phyloP scores from a whole-genome alignment of 2,888 invertebrate genomes.

The Scotopteryx bipunctaria region DNA sequence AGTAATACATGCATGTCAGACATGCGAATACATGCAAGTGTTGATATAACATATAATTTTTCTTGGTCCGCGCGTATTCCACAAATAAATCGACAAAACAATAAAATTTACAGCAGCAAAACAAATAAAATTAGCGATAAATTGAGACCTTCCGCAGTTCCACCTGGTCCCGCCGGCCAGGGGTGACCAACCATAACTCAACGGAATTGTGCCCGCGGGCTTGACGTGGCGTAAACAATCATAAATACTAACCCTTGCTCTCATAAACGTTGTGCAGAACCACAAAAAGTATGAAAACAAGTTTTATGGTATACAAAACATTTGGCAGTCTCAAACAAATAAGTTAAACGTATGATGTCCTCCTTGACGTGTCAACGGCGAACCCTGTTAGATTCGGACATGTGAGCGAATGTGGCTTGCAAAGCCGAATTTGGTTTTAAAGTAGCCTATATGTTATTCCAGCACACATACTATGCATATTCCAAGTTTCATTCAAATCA shows the following conservation, averaged over 20 bases:
- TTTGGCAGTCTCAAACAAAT: too few relatives aligned
- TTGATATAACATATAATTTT: too few relatives aligned
- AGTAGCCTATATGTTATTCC: too few relatives aligned
- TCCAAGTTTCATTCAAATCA: too few relatives aligned
- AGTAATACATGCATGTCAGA: too few relatives aligned
- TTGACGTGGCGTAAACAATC: conserved; percentile 61
- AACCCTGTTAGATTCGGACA: too few relatives aligned
- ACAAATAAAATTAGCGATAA: conserved; percentile 77
- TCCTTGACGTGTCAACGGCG: too few relatives aligned
- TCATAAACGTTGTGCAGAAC: conserved; percentile 58
- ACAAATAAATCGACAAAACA: conserved; percentile 42
- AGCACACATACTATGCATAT: too few relatives aligned
- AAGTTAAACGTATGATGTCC: too few relatives aligned
- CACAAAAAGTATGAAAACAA: conserved; percentile 40
- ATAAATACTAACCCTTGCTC: conserved; percentile 65
- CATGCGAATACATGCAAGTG: too few relatives aligned
- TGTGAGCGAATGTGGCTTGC: too few relatives aligned
- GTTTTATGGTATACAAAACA: conserved; percentile 23
- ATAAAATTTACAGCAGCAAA: conserved; percentile 57
- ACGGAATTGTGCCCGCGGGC: conserved; percentile 72
- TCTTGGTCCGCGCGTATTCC: conserved; percentile 1
- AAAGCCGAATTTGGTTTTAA: too few relatives aligned
- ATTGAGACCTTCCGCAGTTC: conserved; percentile 65
- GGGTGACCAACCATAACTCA: conserved; percentile 75
- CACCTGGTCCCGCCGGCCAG: conserved; percentile 67